These are phyloP conservation scores for Macaria liturata DNA, from an alignment of 2,888 invertebrate genomes.

Conservation along the genomic window DNA sequence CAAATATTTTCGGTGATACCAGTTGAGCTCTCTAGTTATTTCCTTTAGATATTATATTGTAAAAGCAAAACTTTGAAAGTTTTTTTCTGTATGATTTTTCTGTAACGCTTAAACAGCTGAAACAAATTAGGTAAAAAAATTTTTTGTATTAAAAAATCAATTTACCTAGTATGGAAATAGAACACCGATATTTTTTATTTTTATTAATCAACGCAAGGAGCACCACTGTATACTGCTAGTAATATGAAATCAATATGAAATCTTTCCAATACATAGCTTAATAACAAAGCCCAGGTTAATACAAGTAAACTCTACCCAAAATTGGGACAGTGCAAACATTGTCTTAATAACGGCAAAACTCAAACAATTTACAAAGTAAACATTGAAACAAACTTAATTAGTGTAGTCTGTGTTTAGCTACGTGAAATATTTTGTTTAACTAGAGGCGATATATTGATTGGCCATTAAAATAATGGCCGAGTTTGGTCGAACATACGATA, in stretches of 20 bases:
- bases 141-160: too few relatives aligned
- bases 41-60: too few relatives aligned
- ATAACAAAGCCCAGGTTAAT: slow-evolving; percentile 26
- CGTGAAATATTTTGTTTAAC: slow-evolving; percentile 68
- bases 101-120: too few relatives aligned
- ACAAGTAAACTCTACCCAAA: slow-evolving; percentile 41
- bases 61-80: too few relatives aligned
- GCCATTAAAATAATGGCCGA: slow-evolving; percentile 73
- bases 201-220: too few relatives aligned
- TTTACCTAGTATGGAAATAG: too few relatives aligned
- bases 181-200: too few relatives aligned
- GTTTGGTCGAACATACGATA: slow-evolving; percentile 52
- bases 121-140: too few relatives aligned
- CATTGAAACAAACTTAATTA: slow-evolving; percentile 77
- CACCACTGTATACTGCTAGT: too few relatives aligned
- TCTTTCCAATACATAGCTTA: slow-evolving; percentile 23
- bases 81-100: too few relatives aligned
- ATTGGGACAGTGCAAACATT: slow-evolving; percentile 58
- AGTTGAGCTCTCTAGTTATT: too few relatives aligned
- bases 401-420: slow-evolving; percentile 53
- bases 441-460: slow-evolving; percentile 73
- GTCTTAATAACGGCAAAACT: slow-evolving; percentile 68
- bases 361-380: slow-evolving; percentile 76
- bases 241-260: slow-evolving; percentile 24
- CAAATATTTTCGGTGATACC: too few relatives aligned